These are phyloP conservation scores for Alcis repandata DNA, from an alignment of 2,888 invertebrate genomes.

Conservation along the genomic window DNA sequence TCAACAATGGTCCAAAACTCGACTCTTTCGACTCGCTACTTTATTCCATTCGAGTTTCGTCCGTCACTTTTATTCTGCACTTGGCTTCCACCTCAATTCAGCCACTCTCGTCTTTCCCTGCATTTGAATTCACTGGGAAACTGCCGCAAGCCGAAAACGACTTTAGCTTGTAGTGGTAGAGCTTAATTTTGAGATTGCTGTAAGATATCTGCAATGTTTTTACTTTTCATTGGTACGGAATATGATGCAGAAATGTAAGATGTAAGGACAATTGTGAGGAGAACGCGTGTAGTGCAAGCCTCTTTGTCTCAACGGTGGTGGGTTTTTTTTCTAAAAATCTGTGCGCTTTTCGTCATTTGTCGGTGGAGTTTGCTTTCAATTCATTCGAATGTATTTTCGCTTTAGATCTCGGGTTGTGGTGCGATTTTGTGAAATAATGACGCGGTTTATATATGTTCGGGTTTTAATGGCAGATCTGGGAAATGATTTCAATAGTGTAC, in stretches of 20 bases:
- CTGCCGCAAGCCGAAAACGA: slow-evolving; percentile 45
- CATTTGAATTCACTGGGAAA: slow-evolving; percentile 74
- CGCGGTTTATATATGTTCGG: background rate
- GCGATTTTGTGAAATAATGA: slow-evolving; percentile 24
- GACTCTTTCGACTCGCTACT: slow-evolving; percentile 29
- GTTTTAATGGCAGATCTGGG: slow-evolving; percentile 9
- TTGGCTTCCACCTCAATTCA: slow-evolving; percentile 82
- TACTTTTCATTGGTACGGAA: slow-evolving; percentile 83
- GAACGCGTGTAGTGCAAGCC: slow-evolving; percentile 68
- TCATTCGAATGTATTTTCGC: slow-evolving; percentile 34
- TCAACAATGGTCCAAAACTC: slow-evolving; percentile 30
- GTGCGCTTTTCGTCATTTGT: slow-evolving; percentile 64
- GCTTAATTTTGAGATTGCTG: slow-evolving; percentile 34
- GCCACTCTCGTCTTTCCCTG: slow-evolving; percentile 80
- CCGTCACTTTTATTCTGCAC: slow-evolving; percentile 84
- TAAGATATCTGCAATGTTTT: slow-evolving; percentile 73
- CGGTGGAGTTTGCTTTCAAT: slow-evolving; percentile 41
- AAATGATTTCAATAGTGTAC: background rate
- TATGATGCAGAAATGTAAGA: slow-evolving; percentile 85
- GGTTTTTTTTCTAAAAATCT: slow-evolving; percentile 59
- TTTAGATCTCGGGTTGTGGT: slow-evolving; percentile 20
- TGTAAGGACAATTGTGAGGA: slow-evolving; percentile 82
- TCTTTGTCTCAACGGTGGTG: slow-evolving; percentile 66
- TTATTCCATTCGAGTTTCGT: slow-evolving; percentile 41
- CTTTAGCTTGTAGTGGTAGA: slow-evolving; percentile 40